Conservation (phyloP, 2,888 invertebrate species). For the Sinhomidia bicolor region DNA sequence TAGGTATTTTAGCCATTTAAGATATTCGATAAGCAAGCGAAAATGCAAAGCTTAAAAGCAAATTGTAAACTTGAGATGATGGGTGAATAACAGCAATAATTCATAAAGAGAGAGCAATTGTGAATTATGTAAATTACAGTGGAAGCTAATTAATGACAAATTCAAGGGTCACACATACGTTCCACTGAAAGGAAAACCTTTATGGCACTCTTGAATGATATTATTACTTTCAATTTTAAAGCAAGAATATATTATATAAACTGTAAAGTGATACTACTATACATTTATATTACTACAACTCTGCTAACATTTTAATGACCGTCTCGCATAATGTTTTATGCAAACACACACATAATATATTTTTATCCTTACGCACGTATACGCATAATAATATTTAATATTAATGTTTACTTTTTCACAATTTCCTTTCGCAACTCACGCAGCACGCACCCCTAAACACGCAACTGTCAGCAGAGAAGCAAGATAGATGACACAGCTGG, state of each 20-base stretch:
- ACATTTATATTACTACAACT: too few species aligned
- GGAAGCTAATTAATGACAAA: constrained; percentile 66
- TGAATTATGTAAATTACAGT: constrained; percentile 70
- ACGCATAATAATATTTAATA: neutral
- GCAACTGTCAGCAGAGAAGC: neutral
- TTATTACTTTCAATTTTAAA: constrained; percentile 9
- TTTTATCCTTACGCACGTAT: neutral
- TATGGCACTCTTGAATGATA: neutral
- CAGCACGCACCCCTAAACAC: constrained; percentile 10
- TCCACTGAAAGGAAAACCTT: constrained; percentile 27
- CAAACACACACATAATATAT: neutral
- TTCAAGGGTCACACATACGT: constrained; percentile 61
- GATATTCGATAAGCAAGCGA: neutral
- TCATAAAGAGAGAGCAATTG: constrained; percentile 60
- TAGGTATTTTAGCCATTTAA: neutral
- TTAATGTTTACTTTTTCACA: constrained; percentile 17
- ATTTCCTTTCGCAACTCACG: neutral
- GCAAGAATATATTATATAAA: neutral
- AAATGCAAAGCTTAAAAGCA: neutral
- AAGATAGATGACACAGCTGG: constrained; percentile 45
- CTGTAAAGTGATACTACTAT: neutral
- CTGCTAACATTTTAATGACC: neutral
- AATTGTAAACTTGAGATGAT: constrained; percentile 48
- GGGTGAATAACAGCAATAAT: constrained; percentile 52
- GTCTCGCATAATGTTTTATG: neutral